Evolutionary conservation across 1,140 invertebrate species (phyloP).

Genomic region (Micrasema longulum): DNA sequence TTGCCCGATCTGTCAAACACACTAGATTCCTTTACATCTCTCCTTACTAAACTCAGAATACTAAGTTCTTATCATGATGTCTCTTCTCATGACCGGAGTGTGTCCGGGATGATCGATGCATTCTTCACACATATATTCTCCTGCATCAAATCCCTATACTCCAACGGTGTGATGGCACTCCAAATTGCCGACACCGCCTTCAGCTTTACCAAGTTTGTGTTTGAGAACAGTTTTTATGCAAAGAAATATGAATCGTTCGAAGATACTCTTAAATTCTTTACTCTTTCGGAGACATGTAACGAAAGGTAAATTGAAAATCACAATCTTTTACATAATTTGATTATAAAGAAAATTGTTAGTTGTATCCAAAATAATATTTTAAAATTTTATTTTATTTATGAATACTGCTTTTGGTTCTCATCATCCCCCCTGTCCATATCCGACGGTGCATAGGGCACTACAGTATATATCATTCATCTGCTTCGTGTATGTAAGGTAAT

Average conservation of each 20-base stretch:
- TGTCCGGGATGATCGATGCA: slow-evolving; percentile 31
- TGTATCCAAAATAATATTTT: slow-evolving; percentile 4
- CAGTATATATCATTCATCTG: no score
- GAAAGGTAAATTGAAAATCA: slow-evolving; percentile 38
- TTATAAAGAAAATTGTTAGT: neutral
- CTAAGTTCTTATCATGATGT: slow-evolving; percentile 45
- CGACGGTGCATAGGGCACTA: no score
- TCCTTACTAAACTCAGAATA: slow-evolving; percentile 47
- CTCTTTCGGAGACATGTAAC: slow-evolving; percentile 39
- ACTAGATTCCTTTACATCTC: slow-evolving; percentile 36
- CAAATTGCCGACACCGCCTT: slow-evolving; percentile 48
- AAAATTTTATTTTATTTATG: no score
- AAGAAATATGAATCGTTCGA: slow-evolving; percentile 45
- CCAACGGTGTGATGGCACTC: slow-evolving; percentile 43
- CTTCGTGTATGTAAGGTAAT: no score
- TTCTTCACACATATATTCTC: slow-evolving; percentile 48
- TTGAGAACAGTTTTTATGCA: slow-evolving; percentile 40
- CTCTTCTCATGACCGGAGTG: slow-evolving; percentile 32
- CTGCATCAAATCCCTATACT: slow-evolving; percentile 43
- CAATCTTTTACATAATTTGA: neutral
- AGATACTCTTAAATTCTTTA: slow-evolving; percentile 47
- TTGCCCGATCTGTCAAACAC: slow-evolving; percentile 43
- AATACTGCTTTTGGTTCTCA: neutral
- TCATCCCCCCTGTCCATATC: no score
- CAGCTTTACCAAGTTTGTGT: slow-evolving; percentile 46